Evolutionary conservation across 2,113 vertebrate genomes (phyloP).

Genomic region (Gymnogyps californianus): DNA sequence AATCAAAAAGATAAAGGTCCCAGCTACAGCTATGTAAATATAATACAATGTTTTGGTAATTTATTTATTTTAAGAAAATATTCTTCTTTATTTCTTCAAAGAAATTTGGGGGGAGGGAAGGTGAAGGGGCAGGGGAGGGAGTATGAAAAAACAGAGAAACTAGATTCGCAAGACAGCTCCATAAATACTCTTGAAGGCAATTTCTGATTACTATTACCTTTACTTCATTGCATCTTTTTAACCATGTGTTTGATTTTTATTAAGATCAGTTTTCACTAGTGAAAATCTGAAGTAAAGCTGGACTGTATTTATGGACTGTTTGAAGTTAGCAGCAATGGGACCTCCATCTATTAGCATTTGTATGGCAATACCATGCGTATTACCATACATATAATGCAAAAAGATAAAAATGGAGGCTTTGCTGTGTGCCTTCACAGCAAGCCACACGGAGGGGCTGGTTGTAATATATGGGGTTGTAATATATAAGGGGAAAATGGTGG

Average conservation of each 20-base stretch:
- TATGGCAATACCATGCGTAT: background rate
- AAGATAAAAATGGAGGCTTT: background rate
- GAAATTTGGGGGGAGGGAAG: background rate
- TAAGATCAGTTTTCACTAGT: background rate
- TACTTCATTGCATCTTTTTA: background rate
- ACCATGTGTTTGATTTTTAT: background rate
- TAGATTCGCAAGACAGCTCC: background rate
- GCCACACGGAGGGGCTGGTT: background rate
- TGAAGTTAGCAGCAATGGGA: background rate
- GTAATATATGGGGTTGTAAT: fast-evolving
- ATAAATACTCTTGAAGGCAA: background rate
- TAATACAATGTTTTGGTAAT: background rate
- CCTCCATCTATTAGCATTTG: background rate
- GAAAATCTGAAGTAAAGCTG: background rate
- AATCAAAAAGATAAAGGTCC: background rate
- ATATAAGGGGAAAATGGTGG: background rate
- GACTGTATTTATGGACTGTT: background rate
- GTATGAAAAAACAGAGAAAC: background rate
- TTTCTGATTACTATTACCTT: background rate
- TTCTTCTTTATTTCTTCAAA: no score
- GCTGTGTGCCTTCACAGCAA: background rate
- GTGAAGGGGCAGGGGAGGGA: background rate
- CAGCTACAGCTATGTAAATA: background rate
- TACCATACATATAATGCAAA: background rate
- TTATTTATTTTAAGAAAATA: background rate